phyloP scores from a whole-genome alignment of 2,797 vertebrate genomes.

The Crocodylus rhombifer region DNA sequence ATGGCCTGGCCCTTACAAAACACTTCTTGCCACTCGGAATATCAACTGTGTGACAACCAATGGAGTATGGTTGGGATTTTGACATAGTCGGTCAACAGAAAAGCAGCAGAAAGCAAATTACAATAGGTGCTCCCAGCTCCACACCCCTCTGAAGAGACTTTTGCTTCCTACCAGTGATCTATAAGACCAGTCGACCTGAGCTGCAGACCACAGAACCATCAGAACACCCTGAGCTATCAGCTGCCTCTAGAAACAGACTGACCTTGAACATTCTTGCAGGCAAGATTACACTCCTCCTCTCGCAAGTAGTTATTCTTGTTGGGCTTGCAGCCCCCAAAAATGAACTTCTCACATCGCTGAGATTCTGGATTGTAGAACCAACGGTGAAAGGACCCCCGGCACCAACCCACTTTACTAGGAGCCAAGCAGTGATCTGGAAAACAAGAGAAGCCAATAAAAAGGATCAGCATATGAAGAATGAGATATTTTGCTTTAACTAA shows the following conservation, averaged over 20 bases:
- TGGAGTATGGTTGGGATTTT: neutral
- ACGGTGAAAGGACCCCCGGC: constrained; percentile 91
- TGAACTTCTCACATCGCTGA: constrained; percentile 85
- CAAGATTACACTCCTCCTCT: constrained; percentile 85
- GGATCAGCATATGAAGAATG: neutral
- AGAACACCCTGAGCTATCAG: neutral
- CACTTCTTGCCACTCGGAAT: no score
- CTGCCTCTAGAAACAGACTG: constrained; percentile 1
- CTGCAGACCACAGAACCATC: neutral
- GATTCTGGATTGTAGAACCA: constrained; percentile 90
- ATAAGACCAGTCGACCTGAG: neutral
- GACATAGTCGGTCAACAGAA: no score
- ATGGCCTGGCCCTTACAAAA: neutral
- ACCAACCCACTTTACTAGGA: constrained; percentile 90
- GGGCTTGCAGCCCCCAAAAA: constrained; percentile 85
- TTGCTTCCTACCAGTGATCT: neutral
- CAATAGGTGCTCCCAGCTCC: neutral
- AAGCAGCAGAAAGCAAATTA: no score
- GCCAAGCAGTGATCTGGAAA: constrained; percentile 90
- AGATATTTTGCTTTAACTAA: neutral
- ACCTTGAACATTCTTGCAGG: constrained; percentile 84
- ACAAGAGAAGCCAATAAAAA: neutral
- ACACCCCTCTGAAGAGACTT: neutral
- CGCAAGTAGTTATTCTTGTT: constrained; percentile 95
- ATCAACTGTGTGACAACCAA: neutral